These are phyloP conservation scores for Felis chaus DNA, from an alignment of 2,113 vertebrate genomes.

Conservation along the genomic window DNA sequence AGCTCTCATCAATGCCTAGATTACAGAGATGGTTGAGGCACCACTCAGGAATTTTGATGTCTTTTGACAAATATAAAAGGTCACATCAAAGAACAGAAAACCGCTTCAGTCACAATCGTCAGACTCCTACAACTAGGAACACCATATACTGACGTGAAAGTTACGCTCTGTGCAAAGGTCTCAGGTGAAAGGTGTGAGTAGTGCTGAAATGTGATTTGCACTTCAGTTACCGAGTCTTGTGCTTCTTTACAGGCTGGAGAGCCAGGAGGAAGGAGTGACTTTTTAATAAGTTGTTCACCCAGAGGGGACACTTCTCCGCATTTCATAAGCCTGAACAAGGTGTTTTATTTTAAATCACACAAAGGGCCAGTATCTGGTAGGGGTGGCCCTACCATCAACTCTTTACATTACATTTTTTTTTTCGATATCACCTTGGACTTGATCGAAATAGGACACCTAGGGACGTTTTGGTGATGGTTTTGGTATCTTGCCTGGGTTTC, in stretches of 20 bases:
- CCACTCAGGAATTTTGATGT: not conserved
- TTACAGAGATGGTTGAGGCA: not conserved
- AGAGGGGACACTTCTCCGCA: not conserved
- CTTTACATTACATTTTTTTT: conserved; percentile 1
- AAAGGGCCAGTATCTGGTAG: not conserved
- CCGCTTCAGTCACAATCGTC: not conserved
- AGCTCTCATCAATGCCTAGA: not conserved
- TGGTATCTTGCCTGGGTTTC: not conserved
- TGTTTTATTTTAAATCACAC: conserved; percentile 41
- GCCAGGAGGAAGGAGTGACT: not conserved
- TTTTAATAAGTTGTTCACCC: not conserved
- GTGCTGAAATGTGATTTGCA: not conserved
- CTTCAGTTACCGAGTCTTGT: not conserved
- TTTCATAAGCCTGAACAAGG: conserved; percentile 1
- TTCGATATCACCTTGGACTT: conserved; percentile 1
- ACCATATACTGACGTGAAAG: not conserved
- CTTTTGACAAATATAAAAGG: conserved; percentile 21
- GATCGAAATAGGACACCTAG: not conserved
- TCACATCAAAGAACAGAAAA: not conserved
- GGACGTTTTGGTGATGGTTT: not conserved
- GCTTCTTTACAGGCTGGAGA: not conserved
- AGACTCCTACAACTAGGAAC: not conserved
- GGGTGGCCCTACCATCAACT: not conserved
- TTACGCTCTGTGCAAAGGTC: not conserved
- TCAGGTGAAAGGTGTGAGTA: not conserved